phyloP scores from a whole-genome alignment of 2,888 invertebrate genomes.

The Napeogenes sylphis region DNA sequence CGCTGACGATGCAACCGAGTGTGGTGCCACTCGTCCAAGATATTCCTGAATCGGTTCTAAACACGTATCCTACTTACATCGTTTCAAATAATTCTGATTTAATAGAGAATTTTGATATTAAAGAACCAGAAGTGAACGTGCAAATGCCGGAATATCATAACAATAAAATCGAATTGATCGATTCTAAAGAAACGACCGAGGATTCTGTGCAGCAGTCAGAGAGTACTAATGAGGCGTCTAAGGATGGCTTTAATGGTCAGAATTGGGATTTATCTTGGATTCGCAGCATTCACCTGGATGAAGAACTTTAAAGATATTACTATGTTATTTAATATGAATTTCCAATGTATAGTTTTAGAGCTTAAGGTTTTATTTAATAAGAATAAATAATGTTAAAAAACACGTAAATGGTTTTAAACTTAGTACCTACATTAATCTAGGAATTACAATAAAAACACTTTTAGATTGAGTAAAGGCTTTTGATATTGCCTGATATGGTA shows the following conservation, averaged over 20 bases:
- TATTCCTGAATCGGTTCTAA: conserved; percentile 28
- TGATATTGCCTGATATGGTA: too few species aligned
- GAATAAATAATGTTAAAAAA: neutral
- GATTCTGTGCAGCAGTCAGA: conserved; percentile 30
- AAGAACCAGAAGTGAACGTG: conserved; percentile 37
- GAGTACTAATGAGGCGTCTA: conserved; percentile 25
- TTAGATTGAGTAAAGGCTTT: neutral
- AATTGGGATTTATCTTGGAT: conserved; percentile 61
- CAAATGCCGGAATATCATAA: conserved; percentile 36
- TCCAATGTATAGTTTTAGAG: neutral
- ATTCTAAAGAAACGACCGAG: conserved; percentile 21
- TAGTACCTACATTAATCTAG: too few species aligned
- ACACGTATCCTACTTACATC: conserved; percentile 35
- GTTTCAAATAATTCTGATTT: conserved; percentile 28
- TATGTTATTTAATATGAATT: neutral
- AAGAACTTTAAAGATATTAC: conserved; percentile 38
- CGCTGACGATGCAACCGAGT: conserved; percentile 26
- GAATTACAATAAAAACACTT: neutral
- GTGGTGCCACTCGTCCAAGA: conserved; percentile 29
- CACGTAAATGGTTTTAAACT: neutral
- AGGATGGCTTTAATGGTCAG: conserved; percentile 35
- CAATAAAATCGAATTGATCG: conserved; percentile 10
- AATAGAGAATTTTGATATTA: conserved; percentile 32
- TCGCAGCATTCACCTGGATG: conserved; percentile 44
- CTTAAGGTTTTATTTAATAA: neutral